Evolutionary conservation across 2,888 invertebrate genomes (phyloP), one percentile per base, ranked within the genome.

Genomic region (Drosophila melanosoma): DNA sequence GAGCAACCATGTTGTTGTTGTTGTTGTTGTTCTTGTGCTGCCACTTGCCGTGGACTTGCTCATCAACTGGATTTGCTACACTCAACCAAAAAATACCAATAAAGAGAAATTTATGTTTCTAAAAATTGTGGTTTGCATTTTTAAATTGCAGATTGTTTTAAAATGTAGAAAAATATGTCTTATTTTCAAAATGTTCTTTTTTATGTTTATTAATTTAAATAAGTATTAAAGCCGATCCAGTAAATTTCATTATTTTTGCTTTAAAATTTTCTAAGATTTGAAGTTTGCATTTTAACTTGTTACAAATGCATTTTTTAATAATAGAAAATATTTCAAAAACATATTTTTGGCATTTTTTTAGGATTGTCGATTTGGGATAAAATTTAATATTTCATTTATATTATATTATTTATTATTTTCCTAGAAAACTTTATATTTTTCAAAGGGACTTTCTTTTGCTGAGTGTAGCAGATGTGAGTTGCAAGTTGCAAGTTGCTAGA

Each of bases 41-140:
- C 85, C 87, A 83, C 83, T 86, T 86, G 86, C 80, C 81, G 64
- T 79, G 81, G 78, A 84, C 82, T 80, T 72, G 87, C 84, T 84
- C 85, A 87, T 87, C 87, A 85, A 87, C 87, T 85, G 79, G 79
- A 80, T 69, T 79, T 75, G 79, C 79, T 70, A 23, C 45, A 45
- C 45, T 45, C 23, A 15, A 8, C 45, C 8, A 23, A 45, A 40
- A 10, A 40, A n/a, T 40, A 4, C n/a, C 4, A 40, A 5, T n/a
- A 11, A 5, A 38, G 3, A 17, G 17, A 6, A 42, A n/a, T 38
- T 26, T 29, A 29, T 5, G 0, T 29, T 29, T 29, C 5, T 29
- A 29, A 6, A 29, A 29, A 29, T 29, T 29, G 6, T 29, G 6
- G 29, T 29, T 29, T 5, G 29, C 29, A 6, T 29, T 29, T 29